Conservation (phyloP, 2,113 vertebrate species). For the Tamias sibiricus region DNA sequence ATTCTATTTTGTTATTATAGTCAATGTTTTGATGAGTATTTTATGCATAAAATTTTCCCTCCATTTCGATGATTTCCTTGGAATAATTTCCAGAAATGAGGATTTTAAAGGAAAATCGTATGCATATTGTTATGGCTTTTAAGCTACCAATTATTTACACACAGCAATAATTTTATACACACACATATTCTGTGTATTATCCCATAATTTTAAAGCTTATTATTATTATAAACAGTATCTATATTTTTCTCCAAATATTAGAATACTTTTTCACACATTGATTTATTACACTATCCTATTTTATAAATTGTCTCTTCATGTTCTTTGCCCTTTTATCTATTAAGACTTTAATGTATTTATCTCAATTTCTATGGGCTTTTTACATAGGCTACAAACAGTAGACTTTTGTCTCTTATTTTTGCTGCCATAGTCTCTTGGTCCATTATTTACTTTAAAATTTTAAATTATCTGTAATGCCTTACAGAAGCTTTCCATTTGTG, state of each 20-base stretch:
- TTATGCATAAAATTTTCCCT: not conserved
- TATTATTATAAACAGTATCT: not conserved
- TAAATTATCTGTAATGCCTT: not conserved
- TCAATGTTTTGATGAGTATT: not conserved
- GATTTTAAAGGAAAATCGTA: not conserved
- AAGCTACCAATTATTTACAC: not conserved
- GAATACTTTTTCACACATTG: not conserved
- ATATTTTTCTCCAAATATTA: not conserved
- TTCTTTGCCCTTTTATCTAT: not conserved
- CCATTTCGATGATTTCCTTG: not conserved
- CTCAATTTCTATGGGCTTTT: not conserved
- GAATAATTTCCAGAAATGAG: not conserved
- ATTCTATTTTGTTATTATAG: not conserved
- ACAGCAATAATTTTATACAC: not conserved
- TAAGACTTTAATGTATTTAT: not conserved
- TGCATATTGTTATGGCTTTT: not conserved
- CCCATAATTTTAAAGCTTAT: not conserved
- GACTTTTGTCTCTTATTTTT: not conserved
- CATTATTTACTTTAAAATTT: not conserved
- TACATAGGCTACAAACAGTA: not conserved
- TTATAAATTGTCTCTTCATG: not conserved
- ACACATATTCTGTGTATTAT: not conserved
- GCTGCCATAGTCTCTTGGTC: not conserved
- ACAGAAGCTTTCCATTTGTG: slow-evolving; percentile 33
- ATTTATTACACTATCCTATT: not conserved